These are phyloP conservation scores for Branchipolynoe longqiensis DNA, from an alignment of 2,888 invertebrate genomes.

Conservation along the genomic window DNA sequence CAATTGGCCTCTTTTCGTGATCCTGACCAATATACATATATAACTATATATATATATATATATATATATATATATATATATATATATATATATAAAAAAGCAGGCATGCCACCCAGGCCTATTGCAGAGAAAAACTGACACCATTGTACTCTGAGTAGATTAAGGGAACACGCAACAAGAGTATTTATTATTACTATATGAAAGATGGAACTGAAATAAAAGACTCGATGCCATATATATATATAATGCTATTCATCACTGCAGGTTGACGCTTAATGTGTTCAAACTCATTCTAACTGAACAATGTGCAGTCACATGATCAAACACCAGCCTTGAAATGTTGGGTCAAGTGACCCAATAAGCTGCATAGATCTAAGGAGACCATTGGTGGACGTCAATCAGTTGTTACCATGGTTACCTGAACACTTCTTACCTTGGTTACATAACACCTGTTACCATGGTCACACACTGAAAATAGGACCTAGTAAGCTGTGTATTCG, in stretches of 20 bases:
- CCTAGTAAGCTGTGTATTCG: constrained; percentile 34
- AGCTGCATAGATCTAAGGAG: constrained; percentile 48
- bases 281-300: background rate
- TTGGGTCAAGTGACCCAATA: constrained; percentile 20
- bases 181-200: background rate
- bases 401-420: constrained; percentile 26
- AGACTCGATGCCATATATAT: background rate
- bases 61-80: no score
- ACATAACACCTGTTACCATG: background rate
- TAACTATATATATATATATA: no score
- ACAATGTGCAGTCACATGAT: background rate
- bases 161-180: no score
- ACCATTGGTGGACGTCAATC: constrained; percentile 36
- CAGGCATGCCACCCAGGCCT: no score
- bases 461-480: background rate
- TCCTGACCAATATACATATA: no score
- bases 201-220: background rate
- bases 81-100: no score
- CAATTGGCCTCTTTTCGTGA: no score
- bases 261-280: background rate
- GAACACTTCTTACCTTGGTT: constrained; percentile 6
- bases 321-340: background rate
- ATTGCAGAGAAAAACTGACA: no score
- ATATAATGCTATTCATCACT: background rate
- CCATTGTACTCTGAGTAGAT: no score